Conservation (phyloP, 2,797 vertebrate genomes). For the Anolis apletophallus region DNA sequence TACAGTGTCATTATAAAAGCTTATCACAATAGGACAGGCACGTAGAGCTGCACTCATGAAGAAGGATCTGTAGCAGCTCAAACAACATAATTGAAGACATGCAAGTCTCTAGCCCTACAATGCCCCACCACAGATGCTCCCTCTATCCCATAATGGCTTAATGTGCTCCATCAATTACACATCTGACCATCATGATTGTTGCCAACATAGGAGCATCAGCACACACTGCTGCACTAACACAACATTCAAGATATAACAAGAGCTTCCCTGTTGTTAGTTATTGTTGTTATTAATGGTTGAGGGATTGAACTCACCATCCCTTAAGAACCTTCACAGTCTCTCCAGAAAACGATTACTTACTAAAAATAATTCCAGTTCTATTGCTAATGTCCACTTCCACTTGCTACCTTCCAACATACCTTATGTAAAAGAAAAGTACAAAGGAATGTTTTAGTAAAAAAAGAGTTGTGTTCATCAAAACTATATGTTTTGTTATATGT, state of each 20-base stretch:
- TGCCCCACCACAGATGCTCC: not conserved
- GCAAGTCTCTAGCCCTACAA: not conserved
- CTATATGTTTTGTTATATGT: not conserved
- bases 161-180: not conserved
- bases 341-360: not conserved
- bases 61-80: not conserved
- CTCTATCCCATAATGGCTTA: not conserved
- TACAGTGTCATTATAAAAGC: not conserved
- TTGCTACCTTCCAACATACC: not conserved
- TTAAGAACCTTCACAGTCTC: not conserved
- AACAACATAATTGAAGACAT: not conserved
- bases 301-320: no score
- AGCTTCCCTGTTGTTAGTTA: not conserved
- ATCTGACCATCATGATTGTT: not conserved
- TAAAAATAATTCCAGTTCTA: not conserved
- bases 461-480: not conserved
- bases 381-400: not conserved
- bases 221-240: not conserved
- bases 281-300: not conserved
- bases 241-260: not conserved
- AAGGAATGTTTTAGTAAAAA: not conserved
- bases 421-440: not conserved
- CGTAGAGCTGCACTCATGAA: not conserved
- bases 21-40: conserved; percentile 4
- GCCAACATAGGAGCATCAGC: conserved; percentile 1